Evolutionary conservation across 2,888 invertebrate genomes (phyloP), one percentile per base, ranked within the genome.

Genomic region (Xestoiulus laeticollis): DNA sequence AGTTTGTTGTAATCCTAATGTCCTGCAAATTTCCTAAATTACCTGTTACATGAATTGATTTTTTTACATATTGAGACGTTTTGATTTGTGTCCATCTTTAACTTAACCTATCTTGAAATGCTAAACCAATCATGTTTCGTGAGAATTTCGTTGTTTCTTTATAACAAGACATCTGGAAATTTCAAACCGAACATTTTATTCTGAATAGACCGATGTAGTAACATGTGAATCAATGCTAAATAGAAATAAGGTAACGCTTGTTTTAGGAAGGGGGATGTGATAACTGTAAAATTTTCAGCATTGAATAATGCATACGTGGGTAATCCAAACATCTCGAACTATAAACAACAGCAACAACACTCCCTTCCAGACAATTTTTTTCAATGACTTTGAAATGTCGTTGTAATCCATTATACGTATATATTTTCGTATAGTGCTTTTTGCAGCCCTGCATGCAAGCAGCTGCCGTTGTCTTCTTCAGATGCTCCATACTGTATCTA

Each of bases 331-430:
- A 78, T 78, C 78, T 78, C 30, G 30, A 22, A 78, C 78, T 30
- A 78, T 78, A 78, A 78, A 78, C 78, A 78, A 78, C 78, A 30
- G 78, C 78, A 22, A 30, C 78, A 78, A 14, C 78, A 78, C 78
- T 78, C 30, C 22, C 78, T 78, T 78, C 22, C 78, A 78, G 78
- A 78, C 78, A 2, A 14, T 78, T 78, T 78, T 68, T 78, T 78
- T 19, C 78, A 78, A 0, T 78, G 78, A 78, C 26, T 78, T 78
- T 78, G 30, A 30, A 30, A 78, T 30, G 14, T n/a, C 4, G 59
- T 12, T 78, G 78, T 78, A 78, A 78, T 78, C 78, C 78, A 78
- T 78, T 78, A 78, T n/a, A n/a, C n/a, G n/a, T n/a, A n/a, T 30
- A 26, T 78, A 78, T 30, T 30, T 78, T 26, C 78, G 30, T 22